phyloP scores from a whole-genome alignment of 2,888 invertebrate species.

The Onthophagus sagittarius region DNA sequence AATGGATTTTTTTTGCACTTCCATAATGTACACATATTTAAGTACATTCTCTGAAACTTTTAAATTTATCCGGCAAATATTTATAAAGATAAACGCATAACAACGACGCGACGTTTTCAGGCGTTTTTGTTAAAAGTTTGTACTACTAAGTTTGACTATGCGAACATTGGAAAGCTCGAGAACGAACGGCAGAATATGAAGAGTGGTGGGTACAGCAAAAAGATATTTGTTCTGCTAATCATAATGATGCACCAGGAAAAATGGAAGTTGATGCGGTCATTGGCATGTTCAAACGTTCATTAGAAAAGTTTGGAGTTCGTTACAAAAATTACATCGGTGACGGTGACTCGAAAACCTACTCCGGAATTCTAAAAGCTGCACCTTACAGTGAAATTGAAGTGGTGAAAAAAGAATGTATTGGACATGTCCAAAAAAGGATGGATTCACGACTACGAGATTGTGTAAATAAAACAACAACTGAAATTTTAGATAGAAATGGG shows the following conservation, averaged over 20 bases:
- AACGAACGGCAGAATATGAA: neutral
- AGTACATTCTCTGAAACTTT: too few relatives aligned
- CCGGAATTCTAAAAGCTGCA: slow-evolving; percentile 23
- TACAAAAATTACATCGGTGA: slow-evolving; percentile 28
- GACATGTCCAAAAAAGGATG: slow-evolving; percentile 29
- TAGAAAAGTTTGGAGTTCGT: slow-evolving; percentile 15
- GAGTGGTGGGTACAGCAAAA: neutral
- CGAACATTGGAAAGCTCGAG: too few relatives aligned
- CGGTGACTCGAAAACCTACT: slow-evolving; percentile 29
- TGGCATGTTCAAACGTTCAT: too few relatives aligned
- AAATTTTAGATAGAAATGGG: slow-evolving; percentile 18
- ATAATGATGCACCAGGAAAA: neutral
- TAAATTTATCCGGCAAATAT: too few relatives aligned
- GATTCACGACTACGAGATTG: slow-evolving; percentile 25
- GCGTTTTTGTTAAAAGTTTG: too few relatives aligned
- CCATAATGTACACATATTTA: too few relatives aligned
- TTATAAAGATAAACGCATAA: too few relatives aligned
- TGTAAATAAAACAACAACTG: neutral
- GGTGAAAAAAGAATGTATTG: slow-evolving; percentile 29
- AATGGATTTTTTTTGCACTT: too few relatives aligned
- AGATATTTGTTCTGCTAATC: neutral
- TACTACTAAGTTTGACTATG: too few relatives aligned
- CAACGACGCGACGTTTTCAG: too few relatives aligned
- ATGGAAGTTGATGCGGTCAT: too few relatives aligned
- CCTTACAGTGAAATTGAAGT: slow-evolving; percentile 26